These are phyloP conservation scores for Drosophila diplacantha DNA, from an alignment of 2,888 invertebrate genomes.

Conservation along the genomic window DNA sequence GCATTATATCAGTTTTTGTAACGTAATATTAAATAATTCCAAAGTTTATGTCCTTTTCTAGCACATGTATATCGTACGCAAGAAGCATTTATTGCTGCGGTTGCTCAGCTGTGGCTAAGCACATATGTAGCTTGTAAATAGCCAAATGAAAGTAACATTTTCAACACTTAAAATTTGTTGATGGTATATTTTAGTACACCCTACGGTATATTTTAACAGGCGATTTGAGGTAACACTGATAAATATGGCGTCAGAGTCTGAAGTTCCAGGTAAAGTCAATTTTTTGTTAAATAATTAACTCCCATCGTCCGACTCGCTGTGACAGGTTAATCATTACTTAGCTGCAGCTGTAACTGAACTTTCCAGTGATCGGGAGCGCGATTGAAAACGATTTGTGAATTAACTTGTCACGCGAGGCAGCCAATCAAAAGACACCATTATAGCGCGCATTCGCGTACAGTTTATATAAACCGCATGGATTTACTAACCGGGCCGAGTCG, in stretches of 20 bases:
- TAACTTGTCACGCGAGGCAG: slow-evolving; percentile 59
- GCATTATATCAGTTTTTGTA: no score
- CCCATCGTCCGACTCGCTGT: slow-evolving; percentile 8
- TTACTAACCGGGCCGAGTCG: slow-evolving; percentile 6
- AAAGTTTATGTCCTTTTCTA: neutral
- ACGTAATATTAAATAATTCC: no score
- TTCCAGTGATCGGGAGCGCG: neutral
- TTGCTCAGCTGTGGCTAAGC: neutral
- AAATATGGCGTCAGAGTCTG: slow-evolving; percentile 78
- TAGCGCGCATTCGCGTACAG: slow-evolving; percentile 40
- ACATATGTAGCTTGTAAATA: neutral
- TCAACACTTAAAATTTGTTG: neutral
- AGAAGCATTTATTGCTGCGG: no score
- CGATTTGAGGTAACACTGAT: slow-evolving; percentile 17
- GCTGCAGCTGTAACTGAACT: neutral
- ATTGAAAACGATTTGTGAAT: slow-evolving; percentile 9
- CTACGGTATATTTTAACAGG: neutral
- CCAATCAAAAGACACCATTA: slow-evolving; percentile 15
- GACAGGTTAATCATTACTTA: neutral
- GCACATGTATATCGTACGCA: no score
- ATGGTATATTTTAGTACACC: neutral
- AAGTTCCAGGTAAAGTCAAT: slow-evolving; percentile 73
- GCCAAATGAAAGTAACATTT: neutral
- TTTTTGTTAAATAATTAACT: slow-evolving; percentile 2
- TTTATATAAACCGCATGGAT: slow-evolving; percentile 18